A percentile compares a stretch with the other conserved stretches of the same genome.
Conservation (phyloP, 1,140 invertebrate species). For the Conus betulinus region DNA sequence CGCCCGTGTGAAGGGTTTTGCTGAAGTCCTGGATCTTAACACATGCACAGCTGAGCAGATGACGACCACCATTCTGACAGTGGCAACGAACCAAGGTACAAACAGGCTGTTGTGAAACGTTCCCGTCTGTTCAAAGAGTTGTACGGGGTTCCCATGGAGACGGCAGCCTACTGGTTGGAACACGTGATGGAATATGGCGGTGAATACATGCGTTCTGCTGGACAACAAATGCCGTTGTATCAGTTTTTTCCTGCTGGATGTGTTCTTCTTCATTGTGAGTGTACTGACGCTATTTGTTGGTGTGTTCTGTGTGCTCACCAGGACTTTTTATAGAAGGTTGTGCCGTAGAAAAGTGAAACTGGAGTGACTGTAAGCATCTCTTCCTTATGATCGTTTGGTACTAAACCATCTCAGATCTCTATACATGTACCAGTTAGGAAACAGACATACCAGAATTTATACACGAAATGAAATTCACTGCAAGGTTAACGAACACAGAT, state of each 20-base stretch:
- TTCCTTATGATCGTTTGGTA: too few species aligned
- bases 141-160: conserved; percentile 37
- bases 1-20: conserved; percentile 68
- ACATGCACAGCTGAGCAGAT: conserved; percentile 42
- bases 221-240: conserved; percentile 49
- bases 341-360: not conserved
- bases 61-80: conserved; percentile 54
- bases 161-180: conserved; percentile 52
- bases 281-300: not conserved
- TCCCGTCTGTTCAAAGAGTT: conserved; percentile 47
- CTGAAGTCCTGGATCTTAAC: conserved; percentile 57
- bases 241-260: conserved; percentile 58
- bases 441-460: too few species aligned
- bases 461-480: too few species aligned
- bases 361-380: not conserved
- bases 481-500: too few species aligned
- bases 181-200: conserved; percentile 61
- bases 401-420: too few species aligned
- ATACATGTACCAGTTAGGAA: too few species aligned
- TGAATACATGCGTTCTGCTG: conserved; percentile 49
- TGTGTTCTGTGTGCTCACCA: not conserved
- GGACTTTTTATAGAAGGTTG: not conserved
- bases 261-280: conserved; percentile 22
- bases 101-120: conserved; percentile 48
- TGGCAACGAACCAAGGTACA: conserved; percentile 43